phyloP scores from a whole-genome alignment of 2,888 invertebrate species.

The Galeopsomyia nigrocyanea region DNA sequence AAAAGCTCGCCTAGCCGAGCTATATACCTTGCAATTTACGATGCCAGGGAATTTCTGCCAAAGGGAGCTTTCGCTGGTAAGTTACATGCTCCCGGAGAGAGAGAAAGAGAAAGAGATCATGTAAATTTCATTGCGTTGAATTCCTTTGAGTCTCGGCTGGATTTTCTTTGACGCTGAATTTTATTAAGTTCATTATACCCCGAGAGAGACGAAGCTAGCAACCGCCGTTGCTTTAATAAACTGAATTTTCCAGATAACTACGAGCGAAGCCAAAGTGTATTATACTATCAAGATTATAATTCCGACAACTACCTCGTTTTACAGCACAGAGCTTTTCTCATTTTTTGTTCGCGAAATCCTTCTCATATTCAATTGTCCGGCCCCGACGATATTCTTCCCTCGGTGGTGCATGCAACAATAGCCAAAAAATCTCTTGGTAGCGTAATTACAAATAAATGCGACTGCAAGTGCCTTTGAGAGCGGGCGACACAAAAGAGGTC shows the following conservation, averaged over 20 bases:
- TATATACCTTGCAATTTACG: no score
- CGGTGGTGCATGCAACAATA: no score
- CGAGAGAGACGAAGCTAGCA: no score
- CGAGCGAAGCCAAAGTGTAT: constrained; percentile 16
- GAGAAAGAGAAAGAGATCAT: no score
- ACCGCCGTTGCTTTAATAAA: neutral
- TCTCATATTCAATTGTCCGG: no score
- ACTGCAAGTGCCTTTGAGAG: neutral
- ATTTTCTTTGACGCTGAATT: constrained; percentile 7
- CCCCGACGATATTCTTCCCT: no score
- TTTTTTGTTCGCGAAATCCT: no score
- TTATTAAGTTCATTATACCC: constrained; percentile 11
- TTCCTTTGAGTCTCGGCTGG: neutral
- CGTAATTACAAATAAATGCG: constrained; percentile 23
- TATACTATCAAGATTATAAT: constrained; percentile 12
- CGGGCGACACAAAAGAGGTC: constrained; percentile 3
- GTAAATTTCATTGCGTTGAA: neutral
- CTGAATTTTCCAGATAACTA: constrained; percentile 8
- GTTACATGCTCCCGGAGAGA: no score
- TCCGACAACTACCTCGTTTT: neutral
- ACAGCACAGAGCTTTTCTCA: no score
- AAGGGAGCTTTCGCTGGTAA: neutral
- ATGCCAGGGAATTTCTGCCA: no score
- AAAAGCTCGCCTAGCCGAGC: no score
- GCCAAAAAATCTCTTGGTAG: no score